Evolutionary conservation across 2,888 invertebrate genomes (phyloP), one percentile per base, ranked within the genome.

Genomic region (Muschampia plurimacula): DNA sequence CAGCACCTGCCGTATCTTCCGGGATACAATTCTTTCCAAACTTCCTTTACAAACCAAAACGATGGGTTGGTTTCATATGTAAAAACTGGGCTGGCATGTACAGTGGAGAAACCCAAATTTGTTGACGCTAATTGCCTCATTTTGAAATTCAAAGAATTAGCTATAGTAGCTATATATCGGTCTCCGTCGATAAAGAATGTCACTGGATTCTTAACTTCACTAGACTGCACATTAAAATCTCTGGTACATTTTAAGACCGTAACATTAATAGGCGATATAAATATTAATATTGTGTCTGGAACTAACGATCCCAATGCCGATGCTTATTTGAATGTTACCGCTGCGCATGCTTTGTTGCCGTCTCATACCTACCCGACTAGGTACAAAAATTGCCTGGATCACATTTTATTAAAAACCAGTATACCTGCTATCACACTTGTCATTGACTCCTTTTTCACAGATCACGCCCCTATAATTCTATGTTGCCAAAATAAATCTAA

Each of bases 341-440:
- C 68, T 32, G 36, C 59, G 9, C 15, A 66, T 60, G 71, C 49
- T 6, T 15, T 71, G 60, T 66, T 71, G 3, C 66, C 71, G 5
- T 66, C 71, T 28, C 66, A 71, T 22, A n/a, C 32, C 6, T 66
- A 39, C 22, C 71, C 71, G 7, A 71, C 66, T 13, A 32, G 66
- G 15, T 39, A 60, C 13, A 71, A 15, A n/a, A 71, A 22, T 28
- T 71, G 66, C 41, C 49, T 71, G 39, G 71, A 66, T 60, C 71
- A 71, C 10, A 66, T 71, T n/a, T 32, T 71, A 10, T 39, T 66
- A 59, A 71, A 59, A 60, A 59, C 65, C 0, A 46, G 22, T 9
- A 13, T 52, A 44, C 32, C 71, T 12, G 22, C 71, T 15, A 12
- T 71, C n/a, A 71, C 71, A 15, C 15, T 71, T n/a, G 66, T 71